Conservation (phyloP, 2,888 invertebrate species). For the Craniophora ligustri region DNA sequence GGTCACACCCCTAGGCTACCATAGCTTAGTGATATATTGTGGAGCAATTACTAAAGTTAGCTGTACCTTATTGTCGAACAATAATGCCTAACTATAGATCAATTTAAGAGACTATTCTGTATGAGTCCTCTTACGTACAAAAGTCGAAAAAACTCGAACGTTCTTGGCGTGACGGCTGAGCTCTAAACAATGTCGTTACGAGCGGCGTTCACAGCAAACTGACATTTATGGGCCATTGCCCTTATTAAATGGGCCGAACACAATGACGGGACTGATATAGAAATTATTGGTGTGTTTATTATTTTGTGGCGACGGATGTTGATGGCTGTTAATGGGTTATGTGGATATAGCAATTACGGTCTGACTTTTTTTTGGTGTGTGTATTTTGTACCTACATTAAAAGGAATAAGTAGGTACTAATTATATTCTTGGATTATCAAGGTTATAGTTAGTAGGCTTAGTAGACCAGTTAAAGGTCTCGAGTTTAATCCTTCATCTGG, state of each 20-base stretch:
- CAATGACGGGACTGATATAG: constrained; percentile 53
- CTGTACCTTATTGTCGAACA: no score
- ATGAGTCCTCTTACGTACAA: constrained; percentile 24
- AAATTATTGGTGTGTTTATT: constrained; percentile 52
- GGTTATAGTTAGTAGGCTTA: no score
- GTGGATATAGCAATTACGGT: constrained; percentile 22
- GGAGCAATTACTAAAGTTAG: no score
- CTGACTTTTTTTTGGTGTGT: neutral
- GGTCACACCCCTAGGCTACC: no score
- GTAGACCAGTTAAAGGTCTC: no score
- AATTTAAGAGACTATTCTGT: neutral
- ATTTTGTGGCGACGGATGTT: constrained; percentile 38
- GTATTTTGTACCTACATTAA: no score
- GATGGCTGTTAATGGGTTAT: constrained; percentile 18
- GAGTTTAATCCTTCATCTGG: no score
- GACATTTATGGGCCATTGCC: constrained; percentile 56
- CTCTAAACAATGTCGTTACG: constrained; percentile 57
- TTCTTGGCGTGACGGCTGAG: constrained; percentile 46
- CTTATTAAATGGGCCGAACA: constrained; percentile 55
- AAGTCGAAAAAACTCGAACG: constrained; percentile 37
- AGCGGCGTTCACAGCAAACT: constrained; percentile 45
- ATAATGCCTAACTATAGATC: no score
- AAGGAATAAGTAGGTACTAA: no score
- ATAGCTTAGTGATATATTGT: no score
- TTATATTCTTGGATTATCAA: no score